Conservation (phyloP, 1,140 invertebrate genomes). For the Meloidogyne chitwoodi region DNA sequence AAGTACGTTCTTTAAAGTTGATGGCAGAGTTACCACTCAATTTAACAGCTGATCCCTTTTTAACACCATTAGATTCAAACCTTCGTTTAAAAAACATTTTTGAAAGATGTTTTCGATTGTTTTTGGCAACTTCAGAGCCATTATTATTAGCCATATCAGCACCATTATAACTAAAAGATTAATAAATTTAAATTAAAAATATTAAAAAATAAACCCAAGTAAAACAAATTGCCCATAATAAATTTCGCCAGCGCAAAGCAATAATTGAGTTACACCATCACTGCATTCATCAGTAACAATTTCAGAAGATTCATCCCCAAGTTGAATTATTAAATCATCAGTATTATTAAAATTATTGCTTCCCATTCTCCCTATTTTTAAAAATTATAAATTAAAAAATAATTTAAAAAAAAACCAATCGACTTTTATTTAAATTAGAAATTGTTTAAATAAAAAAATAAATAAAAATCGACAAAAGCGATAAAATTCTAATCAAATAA, state of each 20-base stretch:
- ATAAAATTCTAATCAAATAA: not conserved
- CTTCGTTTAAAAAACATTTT: conserved; percentile 46
- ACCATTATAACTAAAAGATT: not conserved
- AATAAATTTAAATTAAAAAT: not conserved
- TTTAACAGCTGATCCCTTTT: conserved; percentile 38
- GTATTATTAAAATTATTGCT: not conserved
- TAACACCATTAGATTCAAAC: conserved; percentile 46
- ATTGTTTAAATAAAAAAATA: too few relatives aligned
- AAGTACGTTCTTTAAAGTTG: conserved; percentile 25
- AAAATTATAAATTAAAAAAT: not conserved
- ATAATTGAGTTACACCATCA: not conserved
- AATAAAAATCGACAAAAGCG: too few relatives aligned
- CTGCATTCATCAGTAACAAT: not conserved
- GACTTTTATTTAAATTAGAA: too few relatives aligned
- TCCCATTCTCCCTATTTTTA: not conserved
- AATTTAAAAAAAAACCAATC: not conserved
- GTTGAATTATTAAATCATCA: not conserved
- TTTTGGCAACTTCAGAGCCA: conserved; percentile 1
- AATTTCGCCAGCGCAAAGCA: not conserved
- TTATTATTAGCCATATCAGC: not conserved
- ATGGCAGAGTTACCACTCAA: conserved; percentile 20
- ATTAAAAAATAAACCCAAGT: conserved; percentile 22
- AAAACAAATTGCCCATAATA: conserved; percentile 30
- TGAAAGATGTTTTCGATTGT: conserved; percentile 45
- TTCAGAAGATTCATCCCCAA: not conserved